phyloP scores from a whole-genome alignment of 2,113 vertebrate genomes.

The Trachemys scripta region DNA sequence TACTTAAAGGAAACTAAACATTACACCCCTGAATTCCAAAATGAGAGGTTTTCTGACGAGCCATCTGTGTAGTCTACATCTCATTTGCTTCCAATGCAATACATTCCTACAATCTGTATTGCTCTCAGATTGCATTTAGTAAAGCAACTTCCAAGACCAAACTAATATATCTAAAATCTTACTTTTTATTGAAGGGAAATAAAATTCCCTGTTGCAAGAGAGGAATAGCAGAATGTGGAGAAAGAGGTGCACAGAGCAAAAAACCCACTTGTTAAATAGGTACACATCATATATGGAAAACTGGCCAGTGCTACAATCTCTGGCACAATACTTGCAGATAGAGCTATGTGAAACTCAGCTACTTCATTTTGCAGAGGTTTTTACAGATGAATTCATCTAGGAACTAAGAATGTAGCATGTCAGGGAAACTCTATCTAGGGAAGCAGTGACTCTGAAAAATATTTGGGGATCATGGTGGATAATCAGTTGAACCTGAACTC shows the following conservation, averaged over 20 bases:
- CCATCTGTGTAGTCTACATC: not conserved
- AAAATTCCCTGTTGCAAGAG: not conserved
- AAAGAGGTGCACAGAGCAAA: not conserved
- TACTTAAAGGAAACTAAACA: not conserved
- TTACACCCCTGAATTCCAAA: not conserved
- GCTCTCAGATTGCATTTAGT: not conserved
- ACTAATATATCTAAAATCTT: not conserved
- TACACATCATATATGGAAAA: not conserved
- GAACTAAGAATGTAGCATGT: too few species aligned
- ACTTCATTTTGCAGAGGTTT: not conserved
- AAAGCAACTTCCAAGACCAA: constrained; percentile 12
- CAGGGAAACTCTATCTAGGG: too few species aligned
- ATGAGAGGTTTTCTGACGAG: not conserved
- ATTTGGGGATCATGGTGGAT: too few species aligned
- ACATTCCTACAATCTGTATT: not conserved
- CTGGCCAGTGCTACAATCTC: rapidly evolving
- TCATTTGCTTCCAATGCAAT: not conserved
- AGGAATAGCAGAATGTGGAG: not conserved
- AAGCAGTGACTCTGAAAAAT: too few species aligned
- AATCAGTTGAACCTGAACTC: not conserved
- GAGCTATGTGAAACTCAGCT: not conserved
- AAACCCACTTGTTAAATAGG: not conserved
- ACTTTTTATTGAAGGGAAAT: not conserved
- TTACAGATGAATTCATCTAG: too few species aligned
- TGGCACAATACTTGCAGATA: not conserved